Evolutionary conservation across 1,140 invertebrate species (phyloP), one percentile per base, ranked within the genome.

Genomic region (Ptiloglossa arizonensis): DNA sequence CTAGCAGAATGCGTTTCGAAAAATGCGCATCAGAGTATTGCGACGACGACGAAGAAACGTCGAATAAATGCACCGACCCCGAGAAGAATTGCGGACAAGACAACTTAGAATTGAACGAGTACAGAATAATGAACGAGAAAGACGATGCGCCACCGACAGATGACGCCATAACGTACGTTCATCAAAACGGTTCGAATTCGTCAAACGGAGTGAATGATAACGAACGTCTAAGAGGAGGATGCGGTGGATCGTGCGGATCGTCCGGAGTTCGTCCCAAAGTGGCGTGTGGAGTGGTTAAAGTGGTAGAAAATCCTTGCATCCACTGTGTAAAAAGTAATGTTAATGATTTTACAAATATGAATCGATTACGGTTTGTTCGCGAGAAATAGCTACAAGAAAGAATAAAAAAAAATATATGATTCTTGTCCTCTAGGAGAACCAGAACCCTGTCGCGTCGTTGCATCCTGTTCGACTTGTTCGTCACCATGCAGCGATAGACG

Each of bases 141-240:
- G 79, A 85, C 9, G 79, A 79, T 56, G 77, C 24, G 6, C 35
- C 41, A 35, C 78, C 63, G 63, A 79, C 62, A 4, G 74, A 83
- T 29, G 72, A 86, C 5, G 11, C 41, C 32, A 32, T 32, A 19
- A 46, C 38, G 50, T 83, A 69, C 17, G 50, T 35, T 46, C 38
- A 69, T 59, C 68, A 63, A 72, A 72, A 22, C 22, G n/a, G 38
- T 1, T 59, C 29, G 17, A 38, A 38, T 29, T 57, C 59, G 5
- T 73, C 69, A 22, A 77, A 71, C 13, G 86, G 82, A 19, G 68
- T 68, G 13, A 54, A 83, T 11, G 80, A 82, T 15, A 83, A 80
- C 17, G 74, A 87, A 50, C 83, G 90, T 44, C 82, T 91, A 84
- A 83, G 90, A 22, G 84, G 83, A 29, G 83, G 84, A 24, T 85